phyloP scores from a whole-genome alignment of 2,888 invertebrate genomes.

The Chesias legatella region DNA sequence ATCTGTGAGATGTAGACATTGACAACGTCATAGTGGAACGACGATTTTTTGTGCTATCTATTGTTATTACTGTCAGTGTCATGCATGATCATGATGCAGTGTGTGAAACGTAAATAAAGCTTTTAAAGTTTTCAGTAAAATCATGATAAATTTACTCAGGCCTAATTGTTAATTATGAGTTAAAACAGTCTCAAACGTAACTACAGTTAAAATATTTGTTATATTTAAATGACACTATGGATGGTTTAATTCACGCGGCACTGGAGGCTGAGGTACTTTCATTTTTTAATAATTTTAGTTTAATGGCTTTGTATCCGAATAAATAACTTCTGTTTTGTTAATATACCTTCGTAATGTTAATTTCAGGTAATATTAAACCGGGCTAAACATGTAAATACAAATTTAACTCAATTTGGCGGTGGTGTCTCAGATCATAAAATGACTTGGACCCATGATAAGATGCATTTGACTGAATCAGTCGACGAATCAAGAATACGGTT shows the following conservation, averaged over 20 bases:
- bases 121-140: slow-evolving; percentile 71
- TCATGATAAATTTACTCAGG: slow-evolving; percentile 74
- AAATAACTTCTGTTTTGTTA: slow-evolving; percentile 5
- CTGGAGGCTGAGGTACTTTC: slow-evolving; percentile 77
- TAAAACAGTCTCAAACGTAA: slow-evolving; percentile 62
- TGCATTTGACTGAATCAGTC: slow-evolving; percentile 72
- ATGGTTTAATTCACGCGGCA: slow-evolving; percentile 81
- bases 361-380: slow-evolving; percentile 74
- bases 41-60: no score
- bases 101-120: slow-evolving; percentile 80
- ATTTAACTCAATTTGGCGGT: slow-evolving; percentile 69
- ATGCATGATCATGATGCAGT: slow-evolving; percentile 37
- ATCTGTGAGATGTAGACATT: no score
- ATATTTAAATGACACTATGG: slow-evolving; percentile 77
- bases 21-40: no score
- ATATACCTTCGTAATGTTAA: slow-evolving; percentile 21
- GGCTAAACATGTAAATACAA: slow-evolving; percentile 75
- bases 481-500: slow-evolving; percentile 74
- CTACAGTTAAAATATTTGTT: slow-evolving; percentile 67
- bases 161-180: slow-evolving; percentile 69
- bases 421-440: slow-evolving; percentile 76
- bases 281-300: slow-evolving; percentile 50
- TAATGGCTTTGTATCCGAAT: slow-evolving; percentile 31
- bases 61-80: slow-evolving; percentile 44
- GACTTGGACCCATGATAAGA: slow-evolving; percentile 78